Percentiles rank a stretch among this genome's conserved stretches.
These are phyloP conservation scores for Ceratosolen fusciceps DNA, from an alignment of 1,140 invertebrate species.

Conservation along the genomic window DNA sequence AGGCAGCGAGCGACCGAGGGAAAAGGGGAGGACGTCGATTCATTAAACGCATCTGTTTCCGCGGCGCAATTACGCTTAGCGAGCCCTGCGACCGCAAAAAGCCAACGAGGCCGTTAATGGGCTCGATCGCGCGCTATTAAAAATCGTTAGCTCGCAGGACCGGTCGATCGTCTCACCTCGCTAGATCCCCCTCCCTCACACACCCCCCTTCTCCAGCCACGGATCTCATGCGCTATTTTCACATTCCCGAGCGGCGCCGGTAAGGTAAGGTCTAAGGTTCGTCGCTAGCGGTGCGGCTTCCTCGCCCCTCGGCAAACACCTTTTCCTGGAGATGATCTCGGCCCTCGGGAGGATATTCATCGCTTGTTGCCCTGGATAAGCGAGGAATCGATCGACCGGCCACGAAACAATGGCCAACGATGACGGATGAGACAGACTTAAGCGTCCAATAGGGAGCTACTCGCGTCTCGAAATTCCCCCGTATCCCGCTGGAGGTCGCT, in stretches of 20 bases:
- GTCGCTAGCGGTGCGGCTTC: too few species aligned
- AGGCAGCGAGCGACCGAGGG: too few species aligned
- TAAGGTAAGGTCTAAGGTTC: too few species aligned
- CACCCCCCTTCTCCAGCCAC: not conserved
- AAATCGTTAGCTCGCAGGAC: conserved; percentile 25
- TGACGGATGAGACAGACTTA: not conserved
- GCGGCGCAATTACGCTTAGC: conserved; percentile 30
- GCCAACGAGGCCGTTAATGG: not conserved
- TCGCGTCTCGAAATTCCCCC: not conserved
- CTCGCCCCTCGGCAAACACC: conserved; percentile 1
- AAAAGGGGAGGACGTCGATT: not conserved
- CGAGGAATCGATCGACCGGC: not conserved
- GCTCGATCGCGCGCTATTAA: conserved; percentile 28
- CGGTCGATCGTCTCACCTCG: not conserved
- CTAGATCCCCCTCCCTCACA: not conserved
- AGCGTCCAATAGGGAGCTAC: not conserved
- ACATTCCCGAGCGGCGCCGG: conserved; percentile 24
- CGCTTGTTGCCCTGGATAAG: not conserved
- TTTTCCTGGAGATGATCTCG: too few species aligned
- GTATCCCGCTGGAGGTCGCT: not conserved
- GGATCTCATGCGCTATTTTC: conserved; percentile 15
- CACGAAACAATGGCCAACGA: not conserved
- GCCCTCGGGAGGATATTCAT: not conserved
- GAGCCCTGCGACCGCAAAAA: conserved; percentile 13
- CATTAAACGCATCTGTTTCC: conserved; percentile 40